A percentile compares a stretch with the other conserved stretches of the same genome.
These are phyloP conservation scores for Drosophila emarginata DNA, from an alignment of 2,888 invertebrate species.

Conservation along the genomic window DNA sequence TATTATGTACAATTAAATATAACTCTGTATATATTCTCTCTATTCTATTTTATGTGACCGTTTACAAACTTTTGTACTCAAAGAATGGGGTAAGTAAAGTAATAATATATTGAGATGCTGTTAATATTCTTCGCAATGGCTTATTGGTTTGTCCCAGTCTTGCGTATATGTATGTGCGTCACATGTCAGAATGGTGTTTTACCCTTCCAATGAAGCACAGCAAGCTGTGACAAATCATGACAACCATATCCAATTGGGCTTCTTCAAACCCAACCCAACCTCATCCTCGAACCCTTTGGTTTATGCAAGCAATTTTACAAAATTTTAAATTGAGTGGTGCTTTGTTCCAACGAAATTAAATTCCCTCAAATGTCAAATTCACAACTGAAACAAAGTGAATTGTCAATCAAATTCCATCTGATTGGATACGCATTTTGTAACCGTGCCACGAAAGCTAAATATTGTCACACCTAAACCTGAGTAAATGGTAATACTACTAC, in stretches of 20 bases:
- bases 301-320: conserved; percentile 65
- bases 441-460: conserved; percentile 13
- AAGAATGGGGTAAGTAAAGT: conserved; percentile 80
- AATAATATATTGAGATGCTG: conserved; percentile 48
- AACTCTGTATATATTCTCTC: background rate
- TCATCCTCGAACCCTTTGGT: conserved; percentile 49
- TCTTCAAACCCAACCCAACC: conserved; percentile 38
- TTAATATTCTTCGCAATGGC: conserved; percentile 64
- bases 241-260: conserved; percentile 66
- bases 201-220: conserved; percentile 63
- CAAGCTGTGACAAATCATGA: conserved; percentile 74
- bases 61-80: conserved; percentile 38
- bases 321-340: conserved; percentile 74
- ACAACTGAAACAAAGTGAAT: conserved; percentile 72
- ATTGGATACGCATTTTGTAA: conserved; percentile 56
- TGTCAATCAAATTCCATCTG: conserved; percentile 67
- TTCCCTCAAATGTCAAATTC: conserved; percentile 63
- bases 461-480: background rate
- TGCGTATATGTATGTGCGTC: conserved; percentile 71
- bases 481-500: background rate
- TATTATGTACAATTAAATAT: conserved; percentile 2
- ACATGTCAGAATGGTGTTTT: conserved; percentile 61
- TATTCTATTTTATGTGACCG: conserved; percentile 31
- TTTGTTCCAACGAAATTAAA: conserved; percentile 74
- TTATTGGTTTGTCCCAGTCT: conserved; percentile 70